Evolutionary conservation across 2,888 invertebrate species (phyloP).

Genomic region (Cerastoderma edule): DNA sequence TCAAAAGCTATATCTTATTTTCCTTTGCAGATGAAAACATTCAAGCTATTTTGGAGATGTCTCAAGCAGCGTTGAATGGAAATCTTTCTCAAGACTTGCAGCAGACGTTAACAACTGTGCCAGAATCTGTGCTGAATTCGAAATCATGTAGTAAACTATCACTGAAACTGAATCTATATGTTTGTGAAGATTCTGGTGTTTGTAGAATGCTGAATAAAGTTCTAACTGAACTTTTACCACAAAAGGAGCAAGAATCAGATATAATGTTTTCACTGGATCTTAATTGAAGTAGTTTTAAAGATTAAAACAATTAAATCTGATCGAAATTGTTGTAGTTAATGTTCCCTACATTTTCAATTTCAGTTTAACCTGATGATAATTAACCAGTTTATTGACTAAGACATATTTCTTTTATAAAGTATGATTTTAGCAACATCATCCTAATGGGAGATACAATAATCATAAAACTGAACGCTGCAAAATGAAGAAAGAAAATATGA

Average conservation of each 20-base stretch:
- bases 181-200: conserved; percentile 54
- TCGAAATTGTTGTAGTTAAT: no score
- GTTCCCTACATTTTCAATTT: no score
- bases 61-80: conserved; percentile 30
- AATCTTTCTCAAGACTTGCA: conserved; percentile 31
- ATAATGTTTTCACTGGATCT: conserved; percentile 7
- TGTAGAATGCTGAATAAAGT: conserved; percentile 45
- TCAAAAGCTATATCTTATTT: not conserved
- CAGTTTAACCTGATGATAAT: no score
- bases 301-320: no score
- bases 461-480: no score
- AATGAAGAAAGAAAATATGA: no score
- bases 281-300: not conserved
- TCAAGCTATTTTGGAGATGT: conserved; percentile 13
- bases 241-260: not conserved
- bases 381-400: no score
- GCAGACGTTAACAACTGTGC: conserved; percentile 40
- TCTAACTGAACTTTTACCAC: not conserved
- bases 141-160: conserved; percentile 4
- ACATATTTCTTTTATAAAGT: no score
- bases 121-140: not conserved
- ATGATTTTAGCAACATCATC: no score
- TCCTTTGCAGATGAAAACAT: conserved; percentile 46
- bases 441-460: no score
- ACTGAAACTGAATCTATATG: conserved; percentile 43